A percentile compares a stretch with the other conserved stretches of the same genome.
These are phyloP conservation scores for Macrochelys suwanniensis DNA, from an alignment of 2,797 vertebrate genomes.

Conservation along the genomic window DNA sequence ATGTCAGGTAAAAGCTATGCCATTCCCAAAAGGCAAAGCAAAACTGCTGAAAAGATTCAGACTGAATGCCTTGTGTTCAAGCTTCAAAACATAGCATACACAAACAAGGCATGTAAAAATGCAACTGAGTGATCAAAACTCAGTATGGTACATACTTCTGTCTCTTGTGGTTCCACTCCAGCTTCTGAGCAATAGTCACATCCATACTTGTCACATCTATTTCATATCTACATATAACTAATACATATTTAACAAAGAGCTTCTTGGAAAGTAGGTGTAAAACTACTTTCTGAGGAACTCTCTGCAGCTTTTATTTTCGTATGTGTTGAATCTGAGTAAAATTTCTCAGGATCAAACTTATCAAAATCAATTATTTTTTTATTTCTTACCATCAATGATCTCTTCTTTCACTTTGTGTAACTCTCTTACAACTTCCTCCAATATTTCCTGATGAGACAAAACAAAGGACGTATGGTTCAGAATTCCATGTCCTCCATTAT, in stretches of 20 bases:
- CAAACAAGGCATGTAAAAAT: slow-evolving; percentile 32
- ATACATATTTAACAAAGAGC: slow-evolving; percentile 18
- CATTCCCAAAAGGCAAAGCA: not conserved
- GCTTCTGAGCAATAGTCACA: not conserved
- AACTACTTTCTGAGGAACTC: slow-evolving; percentile 42
- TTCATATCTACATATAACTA: not conserved
- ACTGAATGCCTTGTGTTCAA: not conserved
- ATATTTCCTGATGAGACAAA: slow-evolving; percentile 91
- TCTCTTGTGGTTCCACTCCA: not conserved
- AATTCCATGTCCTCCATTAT: slow-evolving; percentile 10
- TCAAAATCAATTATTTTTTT: slow-evolving; percentile 73
- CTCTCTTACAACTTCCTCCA: slow-evolving; percentile 98
- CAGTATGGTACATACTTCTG: slow-evolving; percentile 17
- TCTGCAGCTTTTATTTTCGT: slow-evolving; percentile 64
- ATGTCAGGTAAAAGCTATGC: not conserved
- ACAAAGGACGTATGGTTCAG: slow-evolving; percentile 72
- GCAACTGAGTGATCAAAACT: not conserved
- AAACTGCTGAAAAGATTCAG: not conserved
- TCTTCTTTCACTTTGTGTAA: slow-evolving; percentile 99
- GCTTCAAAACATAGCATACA: not conserved
- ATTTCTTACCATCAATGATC: slow-evolving; percentile 96
- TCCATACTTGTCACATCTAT: not conserved
- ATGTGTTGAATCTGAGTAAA: slow-evolving; percentile 60
- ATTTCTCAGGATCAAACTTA: not conserved
- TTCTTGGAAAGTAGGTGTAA: slow-evolving; percentile 34